Evolutionary conservation across 2,113 vertebrate genomes (phyloP), one percentile per base, ranked within the genome.

Genomic region (Oryzias melastigma): DNA sequence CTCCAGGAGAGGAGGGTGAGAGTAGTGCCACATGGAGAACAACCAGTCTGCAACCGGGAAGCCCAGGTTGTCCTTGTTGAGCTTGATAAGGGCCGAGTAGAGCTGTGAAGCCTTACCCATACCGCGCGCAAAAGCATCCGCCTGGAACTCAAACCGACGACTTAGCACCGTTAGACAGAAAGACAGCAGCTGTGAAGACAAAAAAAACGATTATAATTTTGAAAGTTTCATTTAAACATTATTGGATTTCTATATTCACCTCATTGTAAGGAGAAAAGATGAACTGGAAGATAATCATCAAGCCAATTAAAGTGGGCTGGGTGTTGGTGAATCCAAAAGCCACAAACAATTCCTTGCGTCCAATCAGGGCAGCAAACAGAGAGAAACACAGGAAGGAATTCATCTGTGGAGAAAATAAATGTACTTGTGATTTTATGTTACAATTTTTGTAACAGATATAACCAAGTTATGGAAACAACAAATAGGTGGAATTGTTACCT

Each of bases 231-330:
- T 19, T 24, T 14, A 1, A 1, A n/a, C 5, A 12, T 25, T 22
- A 15, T 49, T 25, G 5, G 8, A 14, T 20, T 25, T 10, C 27
- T 35, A 52, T 18, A 25, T 8, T 65, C 91, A 98, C 97, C 95
- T 98, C 97, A 70, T 98, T 99, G 86, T 99, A 99, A 14, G 97
- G 97, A 47, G 97, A 98, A 87, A 99, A 98, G 87, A 98, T 97
- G 88, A 99, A 99, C 91, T 99, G 97, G 91, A 99, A 99, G 87
- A 98, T 98, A 89, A 99, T 98, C 93, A 99, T 92, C 71, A 99
- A 87, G 80, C 97, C 97, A 81, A 99, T 99, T 60, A 99, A 89
- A 58, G 96, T 98, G 19, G 97, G 97, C 41, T 98, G 97, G 77
- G 85, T 94, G 73, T 94, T 90, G 82, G 91, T 88, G 83, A 99